Conservation (phyloP, 2,797 vertebrate species). For the Fistularia commersonii region DNA sequence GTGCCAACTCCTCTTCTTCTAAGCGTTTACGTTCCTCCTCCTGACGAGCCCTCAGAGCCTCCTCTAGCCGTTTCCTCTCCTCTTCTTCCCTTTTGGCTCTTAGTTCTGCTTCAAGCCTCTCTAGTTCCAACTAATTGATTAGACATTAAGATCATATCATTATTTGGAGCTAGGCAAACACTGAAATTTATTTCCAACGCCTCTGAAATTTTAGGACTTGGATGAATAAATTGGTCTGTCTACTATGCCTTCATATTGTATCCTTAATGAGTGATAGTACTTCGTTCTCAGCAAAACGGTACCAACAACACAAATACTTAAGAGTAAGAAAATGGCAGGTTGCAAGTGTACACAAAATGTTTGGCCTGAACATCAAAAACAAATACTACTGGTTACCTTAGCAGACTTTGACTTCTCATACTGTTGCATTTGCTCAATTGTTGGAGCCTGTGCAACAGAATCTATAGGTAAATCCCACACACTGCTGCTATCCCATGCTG, state of each 20-base stretch:
- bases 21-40: constrained; percentile 87
- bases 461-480: constrained; percentile 99
- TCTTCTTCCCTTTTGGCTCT: constrained; percentile 94
- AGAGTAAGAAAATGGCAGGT: background rate
- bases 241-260: too few species aligned
- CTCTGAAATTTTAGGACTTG: too few species aligned
- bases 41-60: constrained; percentile 83
- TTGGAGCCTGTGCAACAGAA: constrained; percentile 84
- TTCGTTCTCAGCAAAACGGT: too few species aligned
- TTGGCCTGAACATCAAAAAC: background rate
- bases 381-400: constrained; percentile 75
- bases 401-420: constrained; percentile 93
- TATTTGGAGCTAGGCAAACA: background rate
- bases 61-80: constrained; percentile 89
- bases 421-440: constrained; percentile 96
- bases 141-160: constrained; percentile 5
- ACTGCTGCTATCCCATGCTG: constrained; percentile 96
- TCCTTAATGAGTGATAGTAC: too few species aligned
- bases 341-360: background rate
- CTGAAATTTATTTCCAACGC: too few species aligned
- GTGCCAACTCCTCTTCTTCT: constrained; percentile 84
- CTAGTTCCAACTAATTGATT: constrained; percentile 84
- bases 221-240: too few species aligned
- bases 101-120: constrained; percentile 90
- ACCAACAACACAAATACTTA: background rate